phyloP scores from a whole-genome alignment of 2,888 invertebrate genomes.

The Lasiommata megera region DNA sequence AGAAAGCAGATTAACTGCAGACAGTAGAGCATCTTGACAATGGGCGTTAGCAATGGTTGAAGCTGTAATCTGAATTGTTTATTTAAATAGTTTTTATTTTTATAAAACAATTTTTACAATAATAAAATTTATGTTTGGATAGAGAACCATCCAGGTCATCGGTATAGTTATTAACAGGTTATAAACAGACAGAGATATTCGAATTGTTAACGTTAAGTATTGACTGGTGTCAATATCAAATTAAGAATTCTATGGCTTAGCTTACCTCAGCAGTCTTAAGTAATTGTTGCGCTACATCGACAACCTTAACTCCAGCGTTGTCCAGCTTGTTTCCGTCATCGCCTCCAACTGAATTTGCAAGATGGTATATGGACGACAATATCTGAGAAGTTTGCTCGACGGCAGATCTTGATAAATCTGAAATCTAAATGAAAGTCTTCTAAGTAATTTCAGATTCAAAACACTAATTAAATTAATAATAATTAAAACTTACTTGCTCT shows the following conservation, averaged over 20 bases:
- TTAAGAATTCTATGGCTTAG: background rate
- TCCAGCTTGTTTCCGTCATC: slow-evolving; percentile 32
- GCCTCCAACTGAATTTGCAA: slow-evolving; percentile 30
- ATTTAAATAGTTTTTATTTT: too few species aligned
- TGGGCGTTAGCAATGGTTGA: slow-evolving; percentile 52
- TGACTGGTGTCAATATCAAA: too few species aligned
- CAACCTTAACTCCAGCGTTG: slow-evolving; percentile 32
- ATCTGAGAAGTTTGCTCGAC: slow-evolving; percentile 35
- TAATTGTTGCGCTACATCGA: slow-evolving; percentile 38
- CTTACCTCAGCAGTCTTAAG: slow-evolving; percentile 42
- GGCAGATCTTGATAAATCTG: slow-evolving; percentile 28
- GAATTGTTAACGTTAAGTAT: too few species aligned
- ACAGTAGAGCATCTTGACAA: slow-evolving; percentile 54
- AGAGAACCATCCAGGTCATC: too few species aligned
- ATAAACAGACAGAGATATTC: too few species aligned
- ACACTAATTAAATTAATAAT: too few species aligned
- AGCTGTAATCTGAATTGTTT: slow-evolving; percentile 46
- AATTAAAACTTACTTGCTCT: slow-evolving; percentile 29
- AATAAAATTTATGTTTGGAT: too few species aligned
- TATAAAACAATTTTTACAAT: too few species aligned
- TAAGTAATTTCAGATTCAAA: background rate
- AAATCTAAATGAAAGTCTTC: slow-evolving; percentile 27
- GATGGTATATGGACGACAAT: slow-evolving; percentile 35
- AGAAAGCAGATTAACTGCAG: slow-evolving; percentile 40
- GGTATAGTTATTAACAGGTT: too few species aligned